A percentile compares a stretch with the other conserved stretches of the same genome.
Evolutionary conservation across 2,888 invertebrate species (phyloP).

Genomic region (Philhelius pedissequus): DNA sequence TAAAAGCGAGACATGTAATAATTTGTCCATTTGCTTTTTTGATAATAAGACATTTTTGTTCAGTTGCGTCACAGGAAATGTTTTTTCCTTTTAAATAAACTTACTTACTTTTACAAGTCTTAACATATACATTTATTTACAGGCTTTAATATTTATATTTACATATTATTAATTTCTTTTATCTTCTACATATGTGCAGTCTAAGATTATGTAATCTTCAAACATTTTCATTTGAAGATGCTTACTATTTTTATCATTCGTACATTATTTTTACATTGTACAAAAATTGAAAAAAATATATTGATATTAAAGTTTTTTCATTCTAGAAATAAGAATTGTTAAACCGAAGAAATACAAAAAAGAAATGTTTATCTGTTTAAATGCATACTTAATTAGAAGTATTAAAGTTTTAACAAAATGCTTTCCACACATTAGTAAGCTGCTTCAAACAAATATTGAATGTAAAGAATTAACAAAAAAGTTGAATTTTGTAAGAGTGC

Average conservation of each 20-base stretch:
- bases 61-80: background rate
- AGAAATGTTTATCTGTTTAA: too few relatives aligned
- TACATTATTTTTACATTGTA: background rate
- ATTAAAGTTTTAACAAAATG: too few relatives aligned
- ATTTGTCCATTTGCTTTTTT: slow-evolving; percentile 20
- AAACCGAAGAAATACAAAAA: background rate
- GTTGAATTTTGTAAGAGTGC: too few relatives aligned
- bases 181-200: background rate
- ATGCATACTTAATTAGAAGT: too few relatives aligned
- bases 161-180: background rate
- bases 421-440: too few relatives aligned
- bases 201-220: background rate
- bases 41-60: slow-evolving; percentile 23
- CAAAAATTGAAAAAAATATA: background rate
- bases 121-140: background rate
- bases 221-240: background rate
- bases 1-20: background rate
- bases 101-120: background rate
- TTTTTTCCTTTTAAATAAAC: background rate
- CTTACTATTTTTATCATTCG: background rate
- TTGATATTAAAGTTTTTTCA: background rate
- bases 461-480: too few relatives aligned
- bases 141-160: background rate
- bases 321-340: background rate
- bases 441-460: too few relatives aligned